Percentiles rank a stretch among this genome's conserved stretches.
Evolutionary conservation across 2,888 invertebrate species (phyloP).

Genomic region (Unio delphinus): DNA sequence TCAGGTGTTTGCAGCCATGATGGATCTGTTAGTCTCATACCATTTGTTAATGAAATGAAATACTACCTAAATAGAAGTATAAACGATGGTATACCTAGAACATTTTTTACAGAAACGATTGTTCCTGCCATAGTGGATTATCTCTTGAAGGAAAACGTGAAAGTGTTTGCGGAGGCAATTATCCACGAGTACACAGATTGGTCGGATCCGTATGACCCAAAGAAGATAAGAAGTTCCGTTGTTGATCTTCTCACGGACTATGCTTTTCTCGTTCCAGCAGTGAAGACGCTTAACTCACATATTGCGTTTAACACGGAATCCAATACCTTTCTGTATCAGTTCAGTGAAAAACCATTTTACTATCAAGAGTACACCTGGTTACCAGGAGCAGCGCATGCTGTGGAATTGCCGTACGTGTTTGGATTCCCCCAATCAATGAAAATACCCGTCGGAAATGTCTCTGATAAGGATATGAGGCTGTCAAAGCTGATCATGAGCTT

Average conservation of each 20-base stretch:
- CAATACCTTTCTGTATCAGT: slow-evolving; percentile 47
- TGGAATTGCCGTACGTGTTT: slow-evolving; percentile 63
- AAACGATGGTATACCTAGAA: slow-evolving; percentile 4
- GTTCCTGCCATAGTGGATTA: background rate
- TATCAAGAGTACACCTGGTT: slow-evolving; percentile 39
- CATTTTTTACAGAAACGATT: slow-evolving; percentile 7
- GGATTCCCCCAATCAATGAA: slow-evolving; percentile 30
- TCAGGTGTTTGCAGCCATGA: slow-evolving; percentile 89
- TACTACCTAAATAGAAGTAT: background rate
- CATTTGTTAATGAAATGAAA: slow-evolving; percentile 2
- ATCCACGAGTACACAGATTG: slow-evolving; percentile 20
- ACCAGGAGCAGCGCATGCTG: slow-evolving; percentile 63
- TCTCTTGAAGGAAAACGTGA: slow-evolving; percentile 7
- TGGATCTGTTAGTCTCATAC: slow-evolving; percentile 1
- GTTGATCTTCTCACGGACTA: slow-evolving; percentile 93
- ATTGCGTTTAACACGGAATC: slow-evolving; percentile 74
- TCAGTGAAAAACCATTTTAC: slow-evolving; percentile 31
- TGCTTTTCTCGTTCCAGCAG: slow-evolving; percentile 93
- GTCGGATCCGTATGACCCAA: slow-evolving; percentile 75
- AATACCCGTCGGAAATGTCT: slow-evolving; percentile 76
- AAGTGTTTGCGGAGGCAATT: slow-evolving; percentile 9
- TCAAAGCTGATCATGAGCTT: slow-evolving; percentile 90
- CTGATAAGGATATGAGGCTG: slow-evolving; percentile 85
- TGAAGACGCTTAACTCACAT: slow-evolving; percentile 87
- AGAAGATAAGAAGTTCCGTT: slow-evolving; percentile 86